A percentile compares a stretch with the other conserved stretches of the same genome.
These are phyloP conservation scores for Drosophila kurseongensis DNA, from an alignment of 1,140 invertebrate species.

Conservation along the genomic window DNA sequence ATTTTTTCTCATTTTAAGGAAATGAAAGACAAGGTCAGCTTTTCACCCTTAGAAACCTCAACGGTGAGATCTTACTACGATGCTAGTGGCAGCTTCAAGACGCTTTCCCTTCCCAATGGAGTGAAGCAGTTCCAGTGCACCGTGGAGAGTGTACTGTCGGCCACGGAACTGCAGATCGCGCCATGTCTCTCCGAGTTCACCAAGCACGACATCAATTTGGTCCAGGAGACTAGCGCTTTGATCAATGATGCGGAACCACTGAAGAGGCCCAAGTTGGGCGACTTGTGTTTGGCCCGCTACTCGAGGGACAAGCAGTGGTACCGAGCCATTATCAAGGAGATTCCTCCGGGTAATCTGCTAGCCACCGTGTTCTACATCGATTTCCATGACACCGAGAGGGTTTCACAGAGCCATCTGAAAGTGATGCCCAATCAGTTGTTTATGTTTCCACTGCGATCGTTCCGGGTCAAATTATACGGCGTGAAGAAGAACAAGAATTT, in stretches of 20 bases:
- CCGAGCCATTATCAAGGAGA: slow-evolving; percentile 66
- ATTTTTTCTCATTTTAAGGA: slow-evolving; percentile 17
- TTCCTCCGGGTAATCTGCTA: slow-evolving; percentile 24
- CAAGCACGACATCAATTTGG: slow-evolving; percentile 54
- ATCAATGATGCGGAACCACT: slow-evolving; percentile 43
- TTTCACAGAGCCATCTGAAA: slow-evolving; percentile 44
- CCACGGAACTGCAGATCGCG: slow-evolving; percentile 62
- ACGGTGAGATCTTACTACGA: slow-evolving; percentile 51
- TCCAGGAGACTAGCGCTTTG: slow-evolving; percentile 48
- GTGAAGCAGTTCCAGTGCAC: slow-evolving; percentile 60
- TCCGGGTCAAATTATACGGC: slow-evolving; percentile 62
- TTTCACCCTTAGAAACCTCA: slow-evolving; percentile 65
- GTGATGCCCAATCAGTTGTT: slow-evolving; percentile 62
- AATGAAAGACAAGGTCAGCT: slow-evolving; percentile 20
- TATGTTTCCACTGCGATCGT: slow-evolving; percentile 60
- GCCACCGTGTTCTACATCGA: slow-evolving; percentile 73
- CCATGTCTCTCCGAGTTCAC: slow-evolving; percentile 63
- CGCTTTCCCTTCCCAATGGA: slow-evolving; percentile 58
- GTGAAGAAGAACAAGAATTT: slow-evolving; percentile 48
- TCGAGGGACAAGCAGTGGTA: slow-evolving; percentile 71
- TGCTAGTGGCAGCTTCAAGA: slow-evolving; percentile 47
- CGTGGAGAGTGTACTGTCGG: slow-evolving; percentile 51
- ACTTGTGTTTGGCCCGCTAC: slow-evolving; percentile 64
- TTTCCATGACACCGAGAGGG: slow-evolving; percentile 62
- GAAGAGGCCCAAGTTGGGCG: slow-evolving; percentile 18